These are phyloP conservation scores for Setophaga petechia DNA, from an alignment of 2,113 vertebrate species.

Conservation along the genomic window DNA sequence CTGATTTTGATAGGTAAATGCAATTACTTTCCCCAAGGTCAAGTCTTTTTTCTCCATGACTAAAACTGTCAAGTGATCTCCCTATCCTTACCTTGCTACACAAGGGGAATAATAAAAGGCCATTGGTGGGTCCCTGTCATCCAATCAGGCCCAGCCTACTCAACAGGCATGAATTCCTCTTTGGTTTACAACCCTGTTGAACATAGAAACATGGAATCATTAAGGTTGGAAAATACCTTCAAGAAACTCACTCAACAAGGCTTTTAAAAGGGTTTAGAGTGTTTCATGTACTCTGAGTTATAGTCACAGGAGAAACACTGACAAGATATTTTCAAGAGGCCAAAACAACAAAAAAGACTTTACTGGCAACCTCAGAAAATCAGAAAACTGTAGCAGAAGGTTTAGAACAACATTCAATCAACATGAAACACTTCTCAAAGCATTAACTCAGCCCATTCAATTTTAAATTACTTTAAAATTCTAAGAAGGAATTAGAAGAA, in stretches of 20 bases:
- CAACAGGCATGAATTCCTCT: background rate
- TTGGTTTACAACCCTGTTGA: background rate
- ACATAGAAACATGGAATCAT: background rate
- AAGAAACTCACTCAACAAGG: background rate
- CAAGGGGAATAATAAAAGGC: background rate
- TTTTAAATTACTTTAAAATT: background rate
- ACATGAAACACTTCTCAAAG: background rate
- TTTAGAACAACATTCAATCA: background rate
- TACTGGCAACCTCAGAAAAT: background rate
- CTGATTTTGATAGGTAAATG: background rate
- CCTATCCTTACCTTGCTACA: background rate
- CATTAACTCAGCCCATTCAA: background rate
- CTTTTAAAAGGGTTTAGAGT: background rate
- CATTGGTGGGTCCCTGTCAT: background rate
- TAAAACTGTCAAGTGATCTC: background rate
- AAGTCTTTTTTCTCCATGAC: background rate
- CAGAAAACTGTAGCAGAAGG: background rate
- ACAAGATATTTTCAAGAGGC: background rate
- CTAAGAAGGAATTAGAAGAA: background rate
- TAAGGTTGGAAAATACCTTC: background rate
- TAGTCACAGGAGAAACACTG: background rate
- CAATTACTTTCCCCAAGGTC: background rate
- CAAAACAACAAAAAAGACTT: background rate
- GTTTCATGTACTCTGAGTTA: background rate
- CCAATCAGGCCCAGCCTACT: background rate